Evolutionary conservation across 2,113 vertebrate species (phyloP), one percentile per base, ranked within the genome.

Genomic region (Hystrix cristata): DNA sequence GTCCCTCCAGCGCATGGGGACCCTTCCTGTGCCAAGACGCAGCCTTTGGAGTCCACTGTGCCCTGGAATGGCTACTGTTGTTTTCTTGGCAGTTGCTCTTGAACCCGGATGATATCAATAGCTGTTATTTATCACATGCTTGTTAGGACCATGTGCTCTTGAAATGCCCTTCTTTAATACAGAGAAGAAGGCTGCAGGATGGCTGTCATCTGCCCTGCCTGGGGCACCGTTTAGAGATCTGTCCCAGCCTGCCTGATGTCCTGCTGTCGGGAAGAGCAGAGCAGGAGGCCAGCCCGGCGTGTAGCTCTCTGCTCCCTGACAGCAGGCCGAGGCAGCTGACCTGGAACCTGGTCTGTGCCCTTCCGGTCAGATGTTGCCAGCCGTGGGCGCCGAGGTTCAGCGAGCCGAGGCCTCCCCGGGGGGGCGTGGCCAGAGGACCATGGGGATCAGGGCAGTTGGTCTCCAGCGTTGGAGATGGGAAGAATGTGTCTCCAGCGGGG

Each of bases 71-170:
- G 3, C 3, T 1, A 9, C 1, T 11, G 51, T 53, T 53, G 1
- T 3, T 51, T 31, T 6, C 67, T 29, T 21, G 65, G n/a, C 21
- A 2, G 14, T 53, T 1, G 46, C 46, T 72, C 64, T 62, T 7
- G 1, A 9, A 14, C 48, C 67, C 15, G 13, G 5, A 0, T 27
- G 59, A 14, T 0, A 46, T 16, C 31, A 2, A 23, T 0, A 25
- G 34, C 64, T 69, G 27, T 4, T 13, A 11, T 3, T 53, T 51
- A 0, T 31, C 48, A 21, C 1, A 1, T 0, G 43, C 59, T 38
- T 18, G 0, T 15, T 46, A 19, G 0, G 27, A 38, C 84, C 16
- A 5, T 38, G 53, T 0, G 0, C 25, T 19, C 19, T 4, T 11
- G 1, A 18, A 31, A 0, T 6, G 64, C 74, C 65, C 19, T 12